phyloP scores from a whole-genome alignment of 2,113 vertebrate species.

The Petrocephalus microphthalmus region DNA sequence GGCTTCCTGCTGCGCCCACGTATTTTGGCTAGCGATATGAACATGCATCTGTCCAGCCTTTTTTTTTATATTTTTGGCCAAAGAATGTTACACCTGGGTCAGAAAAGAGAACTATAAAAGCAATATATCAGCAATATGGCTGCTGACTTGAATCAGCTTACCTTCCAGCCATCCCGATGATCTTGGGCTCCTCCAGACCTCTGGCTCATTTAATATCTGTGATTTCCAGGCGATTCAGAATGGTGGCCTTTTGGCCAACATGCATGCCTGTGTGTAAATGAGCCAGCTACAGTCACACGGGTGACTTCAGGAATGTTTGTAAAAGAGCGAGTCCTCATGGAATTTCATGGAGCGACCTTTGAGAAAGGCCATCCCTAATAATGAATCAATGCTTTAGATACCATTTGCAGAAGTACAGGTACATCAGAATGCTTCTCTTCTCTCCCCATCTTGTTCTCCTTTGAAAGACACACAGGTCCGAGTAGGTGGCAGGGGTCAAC shows the following conservation, averaged over 20 bases:
- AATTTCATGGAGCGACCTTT: neutral
- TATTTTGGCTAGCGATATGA: neutral
- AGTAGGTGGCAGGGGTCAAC: neutral
- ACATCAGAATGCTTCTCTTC: neutral
- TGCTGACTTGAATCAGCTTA: neutral
- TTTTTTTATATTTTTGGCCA: neutral
- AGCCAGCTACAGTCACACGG: neutral
- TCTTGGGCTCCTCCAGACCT: neutral
- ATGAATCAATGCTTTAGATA: neutral
- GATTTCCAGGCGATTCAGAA: neutral
- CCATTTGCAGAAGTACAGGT: neutral
- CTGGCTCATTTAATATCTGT: neutral
- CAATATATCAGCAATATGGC: neutral
- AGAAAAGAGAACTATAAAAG: neutral
- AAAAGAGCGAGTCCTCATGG: neutral
- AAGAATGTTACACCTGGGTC: neutral
- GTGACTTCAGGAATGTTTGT: neutral
- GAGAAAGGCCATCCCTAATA: neutral
- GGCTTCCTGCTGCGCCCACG: neutral
- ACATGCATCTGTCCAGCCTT: too few relatives aligned
- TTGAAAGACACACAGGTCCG: neutral
- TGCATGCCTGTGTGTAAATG: neutral
- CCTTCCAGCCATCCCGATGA: neutral
- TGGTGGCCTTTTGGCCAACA: neutral
- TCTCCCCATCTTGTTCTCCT: neutral